Evolutionary conservation across 2,797 vertebrate genomes (phyloP), one percentile per base, ranked within the genome.

Genomic region (Poecilia gillii): DNA sequence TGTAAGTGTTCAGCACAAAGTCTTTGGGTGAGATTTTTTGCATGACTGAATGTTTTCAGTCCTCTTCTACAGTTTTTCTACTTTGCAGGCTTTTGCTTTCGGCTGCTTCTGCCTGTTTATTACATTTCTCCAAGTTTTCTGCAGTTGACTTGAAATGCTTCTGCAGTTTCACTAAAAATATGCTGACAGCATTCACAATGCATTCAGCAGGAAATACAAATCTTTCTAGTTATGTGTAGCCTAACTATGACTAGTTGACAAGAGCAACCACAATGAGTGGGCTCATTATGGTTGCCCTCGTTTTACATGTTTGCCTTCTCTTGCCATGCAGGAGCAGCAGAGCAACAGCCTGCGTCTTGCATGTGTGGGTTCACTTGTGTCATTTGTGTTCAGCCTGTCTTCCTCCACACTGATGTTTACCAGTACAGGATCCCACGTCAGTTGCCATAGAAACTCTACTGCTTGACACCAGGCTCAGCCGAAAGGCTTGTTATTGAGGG

Each of bases 381-480:
- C 79, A 49, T 85, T 80, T 72, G 55, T 57, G 20, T 76, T 82
- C 79, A 53, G 81, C 73, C 43, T 45, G 78, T 91, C 81, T 77
- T 78, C 80, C 84, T 89, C 73, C 86, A 82, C 81, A 45, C 85
- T 81, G 64, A 80, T 94, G 86, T 92, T 93, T 90, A 86, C 89
- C 78, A 75, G 78, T 66, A 53, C 82, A 77, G 80, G 85, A 90
- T 90, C 90, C 85, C 86, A 84, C 72, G 36, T 68, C 89, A 80
- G 92, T 95, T 95, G 76, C 94, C 93, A 95, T 95, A 89, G 94
- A 85, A 92, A 95, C 94, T n/a, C 81, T 53, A 62, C 71, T 20
- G 51, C 80, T 87, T 75, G 78, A 83, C 83, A 86, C 82, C 73
- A 73, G 39, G 88, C 86, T 62, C 83, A 77, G 82, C 64, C 1